These are phyloP conservation scores for Semnornis frantzii DNA, from an alignment of 2,113 vertebrate species.

Conservation along the genomic window DNA sequence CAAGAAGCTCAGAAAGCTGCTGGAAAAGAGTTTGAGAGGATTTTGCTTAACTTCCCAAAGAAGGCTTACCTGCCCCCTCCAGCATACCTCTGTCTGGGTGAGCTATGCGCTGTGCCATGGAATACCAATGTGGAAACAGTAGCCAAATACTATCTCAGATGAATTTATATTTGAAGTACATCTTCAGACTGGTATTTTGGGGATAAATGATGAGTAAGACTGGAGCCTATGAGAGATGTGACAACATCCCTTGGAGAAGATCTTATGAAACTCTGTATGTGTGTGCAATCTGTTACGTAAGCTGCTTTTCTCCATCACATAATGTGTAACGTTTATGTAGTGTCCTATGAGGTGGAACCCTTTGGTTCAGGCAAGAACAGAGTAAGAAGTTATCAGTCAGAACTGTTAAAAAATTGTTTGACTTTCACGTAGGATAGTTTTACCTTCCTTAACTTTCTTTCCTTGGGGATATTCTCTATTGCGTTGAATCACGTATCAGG, in stretches of 20 bases:
- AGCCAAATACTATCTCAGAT: background rate
- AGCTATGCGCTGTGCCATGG: background rate
- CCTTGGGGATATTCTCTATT: background rate
- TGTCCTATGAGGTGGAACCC: background rate
- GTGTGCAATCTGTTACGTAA: background rate
- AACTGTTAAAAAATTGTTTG: background rate
- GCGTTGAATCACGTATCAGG: background rate
- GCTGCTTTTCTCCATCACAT: background rate
- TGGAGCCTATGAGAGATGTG: background rate
- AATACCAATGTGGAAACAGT: background rate
- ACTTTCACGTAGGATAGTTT: background rate
- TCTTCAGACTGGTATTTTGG: background rate
- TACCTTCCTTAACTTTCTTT: background rate
- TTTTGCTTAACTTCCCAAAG: background rate
- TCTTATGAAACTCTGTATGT: background rate
- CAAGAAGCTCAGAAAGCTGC: background rate
- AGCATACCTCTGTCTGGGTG: background rate
- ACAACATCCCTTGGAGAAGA: background rate
- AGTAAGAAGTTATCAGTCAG: background rate
- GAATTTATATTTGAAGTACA: background rate
- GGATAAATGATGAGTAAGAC: background rate
- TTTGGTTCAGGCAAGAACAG: background rate
- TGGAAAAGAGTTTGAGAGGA: background rate
- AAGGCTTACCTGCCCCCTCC: background rate
- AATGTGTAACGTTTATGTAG: background rate